Percentiles rank a stretch among this genome's conserved stretches.
Conservation (phyloP, 2,888 invertebrate species). For the Seladonia tumulorum region DNA sequence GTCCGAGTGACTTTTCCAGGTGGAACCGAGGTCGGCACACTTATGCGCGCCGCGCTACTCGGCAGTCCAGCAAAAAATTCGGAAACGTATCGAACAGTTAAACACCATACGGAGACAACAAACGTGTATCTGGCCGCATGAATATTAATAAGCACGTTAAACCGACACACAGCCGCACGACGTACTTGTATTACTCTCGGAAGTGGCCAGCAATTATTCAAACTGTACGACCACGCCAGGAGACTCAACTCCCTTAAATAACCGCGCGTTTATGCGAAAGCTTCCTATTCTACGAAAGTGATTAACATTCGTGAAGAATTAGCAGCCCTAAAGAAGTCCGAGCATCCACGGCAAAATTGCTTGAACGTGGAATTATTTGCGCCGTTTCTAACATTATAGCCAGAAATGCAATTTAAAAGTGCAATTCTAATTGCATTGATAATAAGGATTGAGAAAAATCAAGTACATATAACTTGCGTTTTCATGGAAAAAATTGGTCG, state of each 20-base stretch:
- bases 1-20: neutral
- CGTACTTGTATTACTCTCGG: slow-evolving; percentile 50
- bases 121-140: slow-evolving; percentile 54
- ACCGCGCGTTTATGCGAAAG: slow-evolving; percentile 18
- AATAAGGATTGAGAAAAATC: neutral
- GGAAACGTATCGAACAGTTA: slow-evolving; percentile 57
- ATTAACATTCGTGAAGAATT: neutral
- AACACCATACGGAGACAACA: slow-evolving; percentile 53
- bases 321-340: neutral
- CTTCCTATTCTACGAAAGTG: slow-evolving; percentile 6
- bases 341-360: neutral
- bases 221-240: slow-evolving; percentile 28
- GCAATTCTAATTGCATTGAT: neutral
- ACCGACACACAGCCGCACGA: slow-evolving; percentile 37
- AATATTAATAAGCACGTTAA: slow-evolving; percentile 60
- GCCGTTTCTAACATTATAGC: neutral
- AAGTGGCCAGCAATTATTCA: slow-evolving; percentile 54
- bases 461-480: no score
- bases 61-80: slow-evolving; percentile 34
- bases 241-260: slow-evolving; percentile 24
- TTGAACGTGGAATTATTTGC: neutral
- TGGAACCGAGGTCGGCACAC: slow-evolving; percentile 27
- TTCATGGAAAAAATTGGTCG: no score
- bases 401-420: neutral
- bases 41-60: neutral